Evolutionary conservation across 2,113 vertebrate species (phyloP).

Genomic region (Halcyon senegalensis): DNA sequence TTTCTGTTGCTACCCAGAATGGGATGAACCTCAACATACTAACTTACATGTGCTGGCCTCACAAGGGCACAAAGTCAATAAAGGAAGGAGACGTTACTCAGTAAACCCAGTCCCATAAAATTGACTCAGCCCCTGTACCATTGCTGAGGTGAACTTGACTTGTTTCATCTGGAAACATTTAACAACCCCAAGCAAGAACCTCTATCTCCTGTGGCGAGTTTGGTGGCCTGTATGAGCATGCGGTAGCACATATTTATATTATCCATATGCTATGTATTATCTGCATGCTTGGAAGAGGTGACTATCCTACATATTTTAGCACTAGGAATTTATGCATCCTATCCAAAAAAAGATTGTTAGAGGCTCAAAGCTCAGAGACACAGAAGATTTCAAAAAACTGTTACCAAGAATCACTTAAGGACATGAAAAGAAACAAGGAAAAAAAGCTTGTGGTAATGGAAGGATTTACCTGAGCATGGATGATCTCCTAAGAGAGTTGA

Average conservation of each 20-base stretch:
- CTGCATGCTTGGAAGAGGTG: background rate
- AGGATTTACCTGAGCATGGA: background rate
- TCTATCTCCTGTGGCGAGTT: background rate
- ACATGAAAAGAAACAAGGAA: background rate
- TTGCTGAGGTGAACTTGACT: background rate
- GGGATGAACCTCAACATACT: background rate
- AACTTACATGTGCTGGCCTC: background rate
- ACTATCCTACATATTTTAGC: background rate
- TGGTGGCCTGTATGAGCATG: background rate
- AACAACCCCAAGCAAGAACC: background rate
- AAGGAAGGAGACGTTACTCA: background rate
- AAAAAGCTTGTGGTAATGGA: background rate
- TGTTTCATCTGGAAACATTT: background rate
- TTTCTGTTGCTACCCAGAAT: background rate
- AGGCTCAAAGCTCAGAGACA: background rate
- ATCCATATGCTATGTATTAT: background rate
- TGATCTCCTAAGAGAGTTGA: background rate
- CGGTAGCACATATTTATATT: background rate
- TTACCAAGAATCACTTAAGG: background rate
- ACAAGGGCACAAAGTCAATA: background rate
- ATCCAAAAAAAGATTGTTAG: background rate
- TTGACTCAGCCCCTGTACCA: background rate
- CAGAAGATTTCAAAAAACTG: background rate
- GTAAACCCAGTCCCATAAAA: background rate
- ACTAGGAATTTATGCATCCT: background rate